A percentile compares a stretch with the other conserved stretches of the same genome.
Conservation (phyloP, 2,888 invertebrate genomes). For the Sarcophaga variegata region DNA sequence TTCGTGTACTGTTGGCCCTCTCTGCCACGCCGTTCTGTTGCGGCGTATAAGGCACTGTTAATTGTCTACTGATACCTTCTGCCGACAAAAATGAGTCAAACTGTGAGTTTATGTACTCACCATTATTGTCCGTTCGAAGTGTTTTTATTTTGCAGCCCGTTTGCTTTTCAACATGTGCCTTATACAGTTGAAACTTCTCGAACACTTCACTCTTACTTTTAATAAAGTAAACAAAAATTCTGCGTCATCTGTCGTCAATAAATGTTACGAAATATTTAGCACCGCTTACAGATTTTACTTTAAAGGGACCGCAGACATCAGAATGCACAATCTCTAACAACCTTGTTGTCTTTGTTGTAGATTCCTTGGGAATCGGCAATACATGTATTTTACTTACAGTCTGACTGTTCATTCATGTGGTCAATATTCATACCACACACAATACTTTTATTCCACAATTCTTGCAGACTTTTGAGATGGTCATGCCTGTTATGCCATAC, state of each 20-base stretch:
- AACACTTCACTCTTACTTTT: too few species aligned
- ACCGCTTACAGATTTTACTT: conserved; percentile 37
- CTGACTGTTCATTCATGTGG: background rate
- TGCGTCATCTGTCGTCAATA: background rate
- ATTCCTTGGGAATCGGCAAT: conserved; percentile 10
- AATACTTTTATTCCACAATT: conserved; percentile 35
- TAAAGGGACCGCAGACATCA: conserved; percentile 58
- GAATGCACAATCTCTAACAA: conserved; percentile 33
- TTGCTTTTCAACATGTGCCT: too few species aligned
- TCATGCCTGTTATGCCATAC: conserved; percentile 29
- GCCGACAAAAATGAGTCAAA: too few species aligned
- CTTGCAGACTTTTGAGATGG: conserved; percentile 29
- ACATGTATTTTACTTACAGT: conserved; percentile 13
- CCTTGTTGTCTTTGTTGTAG: background rate
- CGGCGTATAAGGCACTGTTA: too few species aligned
- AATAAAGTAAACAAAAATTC: too few species aligned
- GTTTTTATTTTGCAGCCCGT: too few species aligned
- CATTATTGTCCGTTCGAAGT: too few species aligned
- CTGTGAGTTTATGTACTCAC: too few species aligned
- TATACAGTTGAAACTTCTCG: too few species aligned
- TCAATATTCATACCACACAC: conserved; percentile 34
- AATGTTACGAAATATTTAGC: conserved; percentile 28
- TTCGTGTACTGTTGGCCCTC: too few species aligned
- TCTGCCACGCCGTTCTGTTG: too few species aligned
- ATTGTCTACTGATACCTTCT: too few species aligned